Percentiles rank a stretch among this genome's conserved stretches.
Evolutionary conservation across 1,140 invertebrate genomes (phyloP).

Genomic region (Aphaenogaster floridana): DNA sequence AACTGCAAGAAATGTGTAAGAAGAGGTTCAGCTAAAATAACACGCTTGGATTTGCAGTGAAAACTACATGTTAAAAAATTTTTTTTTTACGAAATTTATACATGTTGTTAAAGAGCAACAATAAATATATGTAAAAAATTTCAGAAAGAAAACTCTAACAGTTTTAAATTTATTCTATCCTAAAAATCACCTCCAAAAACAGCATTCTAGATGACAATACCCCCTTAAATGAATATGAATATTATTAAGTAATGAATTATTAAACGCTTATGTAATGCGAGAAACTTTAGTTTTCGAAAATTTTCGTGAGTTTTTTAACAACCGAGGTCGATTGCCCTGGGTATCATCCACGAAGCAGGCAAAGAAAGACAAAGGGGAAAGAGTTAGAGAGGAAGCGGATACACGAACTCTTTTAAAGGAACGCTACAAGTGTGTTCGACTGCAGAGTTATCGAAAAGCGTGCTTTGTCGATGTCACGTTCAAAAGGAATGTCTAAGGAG

Average conservation of each 20-base stretch:
- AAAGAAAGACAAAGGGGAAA: not conserved
- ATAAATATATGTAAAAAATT: too few relatives aligned
- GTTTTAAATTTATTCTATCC: too few relatives aligned
- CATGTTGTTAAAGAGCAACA: too few relatives aligned
- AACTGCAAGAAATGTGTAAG: too few relatives aligned
- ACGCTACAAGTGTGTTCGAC: constrained; percentile 6
- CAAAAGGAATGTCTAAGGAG: constrained; percentile 41
- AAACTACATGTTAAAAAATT: too few relatives aligned
- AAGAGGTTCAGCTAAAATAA: too few relatives aligned
- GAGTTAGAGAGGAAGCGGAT: not conserved
- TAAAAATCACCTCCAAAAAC: too few relatives aligned
- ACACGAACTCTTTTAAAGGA: not conserved
- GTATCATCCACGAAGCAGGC: not conserved
- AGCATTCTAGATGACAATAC: too few relatives aligned
- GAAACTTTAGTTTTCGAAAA: not conserved
- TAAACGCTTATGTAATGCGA: not conserved
- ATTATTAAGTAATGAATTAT: not conserved
- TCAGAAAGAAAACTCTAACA: too few relatives aligned
- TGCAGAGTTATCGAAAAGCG: constrained; percentile 33
- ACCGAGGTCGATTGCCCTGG: not conserved
- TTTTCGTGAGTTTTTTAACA: not conserved
- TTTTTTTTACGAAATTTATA: too few relatives aligned
- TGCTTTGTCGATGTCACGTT: constrained; percentile 33
- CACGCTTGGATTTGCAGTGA: too few relatives aligned
- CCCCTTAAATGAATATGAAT: not conserved